Percentiles rank a stretch among this genome's conserved stretches.
Conservation (phyloP, 2,113 vertebrate species). For the Dryoscopus gambensis region DNA sequence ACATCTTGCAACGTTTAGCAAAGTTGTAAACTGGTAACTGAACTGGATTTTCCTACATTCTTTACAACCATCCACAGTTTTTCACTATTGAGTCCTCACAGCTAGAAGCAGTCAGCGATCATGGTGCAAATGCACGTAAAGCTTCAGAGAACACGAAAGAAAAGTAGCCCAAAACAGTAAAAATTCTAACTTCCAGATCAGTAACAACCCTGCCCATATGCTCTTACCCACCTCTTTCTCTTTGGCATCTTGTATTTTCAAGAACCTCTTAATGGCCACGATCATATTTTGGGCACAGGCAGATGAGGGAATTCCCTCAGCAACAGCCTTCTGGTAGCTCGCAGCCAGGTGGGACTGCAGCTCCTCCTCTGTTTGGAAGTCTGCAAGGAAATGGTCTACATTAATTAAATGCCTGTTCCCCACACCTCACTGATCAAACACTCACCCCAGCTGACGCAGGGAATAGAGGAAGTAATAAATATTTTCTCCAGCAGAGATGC, state of each 20-base stretch:
- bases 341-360: constrained; percentile 76
- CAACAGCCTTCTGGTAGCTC: constrained; percentile 77
- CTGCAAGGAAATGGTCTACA: constrained; percentile 54
- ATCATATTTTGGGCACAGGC: constrained; percentile 74
- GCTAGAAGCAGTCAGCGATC: neutral
- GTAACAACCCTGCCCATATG: neutral
- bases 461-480: neutral
- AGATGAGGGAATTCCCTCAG: constrained; percentile 57
- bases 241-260: constrained; percentile 50
- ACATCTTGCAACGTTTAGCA: fast-evolving
- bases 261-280: constrained; percentile 74
- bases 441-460: neutral
- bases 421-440: neutral
- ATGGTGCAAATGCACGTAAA: neutral
- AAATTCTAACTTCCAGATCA: neutral
- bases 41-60: neutral
- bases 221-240: constrained; percentile 71
- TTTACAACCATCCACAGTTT: neutral
- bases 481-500: neutral
- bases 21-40: neutral
- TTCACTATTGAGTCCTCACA: neutral
- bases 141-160: neutral
- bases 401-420: neutral
- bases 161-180: neutral
- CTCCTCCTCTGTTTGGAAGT: constrained; percentile 81